Base-by-base conservation (phyloP, 2,888 invertebrate genomes). In the Tipula unca region DNA sequence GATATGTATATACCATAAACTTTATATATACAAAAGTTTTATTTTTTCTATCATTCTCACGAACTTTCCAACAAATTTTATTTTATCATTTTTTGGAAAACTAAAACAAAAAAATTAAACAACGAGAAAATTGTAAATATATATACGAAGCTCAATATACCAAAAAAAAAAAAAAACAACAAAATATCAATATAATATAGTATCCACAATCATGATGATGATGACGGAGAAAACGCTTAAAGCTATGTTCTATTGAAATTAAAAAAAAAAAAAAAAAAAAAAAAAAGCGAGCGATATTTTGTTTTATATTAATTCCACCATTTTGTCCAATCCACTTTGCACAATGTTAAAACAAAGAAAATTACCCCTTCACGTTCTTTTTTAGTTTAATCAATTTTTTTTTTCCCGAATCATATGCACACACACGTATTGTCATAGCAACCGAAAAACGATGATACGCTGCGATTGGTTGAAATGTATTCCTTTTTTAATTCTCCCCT, bases 241-340 rank as follows among this genome's bases (percentile, higher is more conserved):
- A 69, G 69, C 69, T 69, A 69, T 69, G 69, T 69, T 69, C 69
- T 69, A 69, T 69, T 69, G 25, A 69, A 69, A 69, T 69, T 69
- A 69, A 69, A 25, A 69, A 69, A 69, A 69, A 25, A 69, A 1
- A 69, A 25, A 20, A 3, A 69, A 69, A 13, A 25, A 69, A 69
- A 25, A 69, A 69, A 69, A 69, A 69, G 25, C 69, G 69, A 69
- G 69, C 69, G 69, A 69, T 69, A 69, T 54, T n/a, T n/a, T 54
- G 48, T 54, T 17, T 69, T 25, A 25, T 25, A 69, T 69, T 69
- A 69, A 69, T 69, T 69, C 69, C 69, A 69, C 69, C 69, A 69
- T 69, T 69, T 69, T 69, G 69, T 69, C 69, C 69, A 69, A 69
- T 69, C 25, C 69, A 69, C 69, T 69, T 25, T 20, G 10, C 25